Evolutionary conservation across 2,888 invertebrate genomes (phyloP).

Genomic region (Anarsia innoxiella): DNA sequence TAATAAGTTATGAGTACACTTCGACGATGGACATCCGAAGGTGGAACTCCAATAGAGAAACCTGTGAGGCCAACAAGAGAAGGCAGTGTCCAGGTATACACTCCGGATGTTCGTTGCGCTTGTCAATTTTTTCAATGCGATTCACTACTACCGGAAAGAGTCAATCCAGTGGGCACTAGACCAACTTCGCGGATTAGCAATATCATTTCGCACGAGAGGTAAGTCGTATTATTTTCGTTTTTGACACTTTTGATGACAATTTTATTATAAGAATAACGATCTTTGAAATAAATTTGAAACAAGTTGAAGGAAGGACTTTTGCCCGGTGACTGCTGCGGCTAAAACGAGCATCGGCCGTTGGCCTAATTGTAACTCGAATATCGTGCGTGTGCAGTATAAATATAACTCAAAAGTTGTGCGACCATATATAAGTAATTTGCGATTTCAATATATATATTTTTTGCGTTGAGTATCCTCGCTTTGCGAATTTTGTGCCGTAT

Average conservation of each 20-base stretch:
- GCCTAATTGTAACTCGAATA: constrained; percentile 68
- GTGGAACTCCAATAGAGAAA: constrained; percentile 76
- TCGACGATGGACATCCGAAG: constrained; percentile 81
- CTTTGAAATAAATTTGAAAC: constrained; percentile 46
- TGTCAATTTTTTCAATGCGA: constrained; percentile 91
- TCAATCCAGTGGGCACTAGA: constrained; percentile 79
- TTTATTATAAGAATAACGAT: constrained; percentile 49
- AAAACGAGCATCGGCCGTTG: constrained; percentile 69
- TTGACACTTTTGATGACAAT: constrained; percentile 37
- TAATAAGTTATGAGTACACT: constrained; percentile 64
- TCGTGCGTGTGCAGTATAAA: constrained; percentile 55
- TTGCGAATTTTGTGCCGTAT: constrained; percentile 16
- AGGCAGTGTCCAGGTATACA: constrained; percentile 81
- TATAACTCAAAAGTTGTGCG: constrained; percentile 53
- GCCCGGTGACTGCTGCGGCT: constrained; percentile 68
- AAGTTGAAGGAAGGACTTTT: constrained; percentile 34
- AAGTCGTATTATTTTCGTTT: constrained; percentile 35
- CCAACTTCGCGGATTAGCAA: constrained; percentile 78
- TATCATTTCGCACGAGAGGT: constrained; percentile 59
- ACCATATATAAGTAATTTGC: constrained; percentile 43
- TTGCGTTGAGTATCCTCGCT: constrained; percentile 18
- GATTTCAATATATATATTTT: constrained; percentile 32
- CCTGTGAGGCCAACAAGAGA: constrained; percentile 81
- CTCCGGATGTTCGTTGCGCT: constrained; percentile 88
- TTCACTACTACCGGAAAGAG: constrained; percentile 84